Base-by-base conservation (phyloP, 2,113 vertebrate species). In the Psophia crepitans region DNA sequence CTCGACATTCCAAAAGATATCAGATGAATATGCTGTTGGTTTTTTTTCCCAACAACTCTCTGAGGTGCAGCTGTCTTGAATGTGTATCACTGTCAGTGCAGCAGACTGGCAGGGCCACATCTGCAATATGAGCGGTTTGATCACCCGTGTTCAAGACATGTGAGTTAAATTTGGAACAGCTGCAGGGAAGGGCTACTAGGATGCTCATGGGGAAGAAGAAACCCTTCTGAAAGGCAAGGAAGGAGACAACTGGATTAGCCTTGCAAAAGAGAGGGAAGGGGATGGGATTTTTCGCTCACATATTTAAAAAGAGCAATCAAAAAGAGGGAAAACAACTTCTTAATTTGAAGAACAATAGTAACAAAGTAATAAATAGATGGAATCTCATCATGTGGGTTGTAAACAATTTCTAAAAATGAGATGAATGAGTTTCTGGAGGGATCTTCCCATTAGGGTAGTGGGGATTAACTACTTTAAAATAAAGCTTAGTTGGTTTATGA, bases 121-220 rank as follows among this genome's bases (percentile, higher is more conserved):
- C 89, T 96, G 87, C 51, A 89, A 49, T n/a, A 89, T 1, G 27
- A 95, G 74, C 56, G 80, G 61, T 65, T 87, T 21, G 3, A 88
- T 91, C 74, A 81, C 35, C 17, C 91, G 12, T 68, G 70, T 53
- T 87, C 70, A 79, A 82, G 94, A 71, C 58, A 26, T 54, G 27
- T 53, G 60, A 89, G 46, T 58, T 91, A 78, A 96, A 97, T 9
- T 82, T 24, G 48, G 48, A 93, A 76, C 87, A 96, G 87, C 83
- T 94, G 91, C 48, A 81, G 48, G 33, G 14, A 91, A 87, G 5
- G 46, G 23, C 28, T 87, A 68, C 56, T 43, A 33, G 12, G 51
- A 75, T 84, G 51, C 32, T 78, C 19, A 56, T 1, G 9, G 6
- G 12, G 35, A 90, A 80, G 28, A 74, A 77, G 7, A 87, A 89